phyloP scores from a whole-genome alignment of 2,113 vertebrate species.

The Gobio gobio region DNA sequence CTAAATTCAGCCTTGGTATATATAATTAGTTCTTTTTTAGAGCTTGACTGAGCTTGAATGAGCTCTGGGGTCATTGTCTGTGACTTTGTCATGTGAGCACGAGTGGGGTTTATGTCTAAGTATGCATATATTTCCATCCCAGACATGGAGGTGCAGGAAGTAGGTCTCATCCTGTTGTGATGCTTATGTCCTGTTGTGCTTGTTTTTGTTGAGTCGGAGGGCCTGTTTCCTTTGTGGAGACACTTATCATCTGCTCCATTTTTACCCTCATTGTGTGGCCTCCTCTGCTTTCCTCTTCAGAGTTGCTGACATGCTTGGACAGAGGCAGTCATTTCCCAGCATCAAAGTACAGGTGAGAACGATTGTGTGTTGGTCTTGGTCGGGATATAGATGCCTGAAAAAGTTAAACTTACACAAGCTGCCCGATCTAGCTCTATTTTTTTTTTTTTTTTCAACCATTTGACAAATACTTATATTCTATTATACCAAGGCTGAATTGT shows the following conservation, averaged over 20 bases:
- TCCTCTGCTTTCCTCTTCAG: constrained; percentile 67
- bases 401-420: neutral
- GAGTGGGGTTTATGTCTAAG: neutral
- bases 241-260: constrained; percentile 31
- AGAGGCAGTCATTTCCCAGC: constrained; percentile 77
- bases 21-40: neutral
- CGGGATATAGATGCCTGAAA: neutral
- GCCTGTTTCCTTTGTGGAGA: constrained; percentile 43
- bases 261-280: constrained; percentile 52
- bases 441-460: neutral
- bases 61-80: constrained; percentile 6
- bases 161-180: constrained; percentile 59
- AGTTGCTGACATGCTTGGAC: constrained; percentile 86
- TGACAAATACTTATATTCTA: too few relatives aligned
- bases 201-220: constrained; percentile 32
- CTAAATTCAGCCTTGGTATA: neutral
- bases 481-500: too few relatives aligned
- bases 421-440: neutral
- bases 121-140: constrained; percentile 9
- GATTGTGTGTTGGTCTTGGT: neutral
- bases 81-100: constrained; percentile 6
- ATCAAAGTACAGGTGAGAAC: constrained; percentile 81
- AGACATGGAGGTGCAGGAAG: constrained; percentile 50
- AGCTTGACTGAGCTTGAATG: neutral
- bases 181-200: constrained; percentile 50